Base-by-base conservation (phyloP, 2,888 invertebrate genomes). In the Megamerina dolium region DNA sequence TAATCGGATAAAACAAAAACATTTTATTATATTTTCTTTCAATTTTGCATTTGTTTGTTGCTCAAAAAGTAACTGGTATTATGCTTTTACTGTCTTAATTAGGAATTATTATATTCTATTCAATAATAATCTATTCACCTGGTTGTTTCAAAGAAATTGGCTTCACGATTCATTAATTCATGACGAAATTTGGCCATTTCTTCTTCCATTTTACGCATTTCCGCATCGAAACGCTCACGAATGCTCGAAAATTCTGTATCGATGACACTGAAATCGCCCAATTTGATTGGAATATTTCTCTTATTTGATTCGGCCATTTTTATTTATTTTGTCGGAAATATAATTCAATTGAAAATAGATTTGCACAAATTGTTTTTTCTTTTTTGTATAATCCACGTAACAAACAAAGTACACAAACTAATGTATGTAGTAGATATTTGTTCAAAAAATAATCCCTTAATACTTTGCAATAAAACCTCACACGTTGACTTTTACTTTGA, bases 121-220 rank as follows among this genome's bases (percentile, higher is more conserved):
- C n/a, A n/a, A 18, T 19, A 36, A 23, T 13, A 27, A 19, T 1
- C 16, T 38, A 33, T 56, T 67, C 81, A 90, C 89, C 89, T 89
- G 61, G 88, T 85, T 72, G 83, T 85, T 76, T 88, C 87, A 75
- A 91, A 91, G 77, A 90, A 89, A 68, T 89, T 87, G 66, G 87
- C 86, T 73, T 93, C 93, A 66, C 89, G 83, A 74, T 89, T 91
- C 85, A 92, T 88, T 53, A 93, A 77, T 72, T 92, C 91, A 56
- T 87, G 87, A 61, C 93, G 81, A 77, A 93, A 93, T 76, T 87
- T 85, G 72, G 86, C 85, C 95, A 95, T 95, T 77, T 95, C 95
- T 65, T 94, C 94, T 77, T 96, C 95, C 90, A 96, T 95, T 76
- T 93, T 91, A 64, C 87, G 81, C 95, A 96, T 95, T 79, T 96